Evolutionary conservation across 2,113 vertebrate species (phyloP), one percentile per base, ranked within the genome.

Genomic region (Aphelocoma coerulescens): DNA sequence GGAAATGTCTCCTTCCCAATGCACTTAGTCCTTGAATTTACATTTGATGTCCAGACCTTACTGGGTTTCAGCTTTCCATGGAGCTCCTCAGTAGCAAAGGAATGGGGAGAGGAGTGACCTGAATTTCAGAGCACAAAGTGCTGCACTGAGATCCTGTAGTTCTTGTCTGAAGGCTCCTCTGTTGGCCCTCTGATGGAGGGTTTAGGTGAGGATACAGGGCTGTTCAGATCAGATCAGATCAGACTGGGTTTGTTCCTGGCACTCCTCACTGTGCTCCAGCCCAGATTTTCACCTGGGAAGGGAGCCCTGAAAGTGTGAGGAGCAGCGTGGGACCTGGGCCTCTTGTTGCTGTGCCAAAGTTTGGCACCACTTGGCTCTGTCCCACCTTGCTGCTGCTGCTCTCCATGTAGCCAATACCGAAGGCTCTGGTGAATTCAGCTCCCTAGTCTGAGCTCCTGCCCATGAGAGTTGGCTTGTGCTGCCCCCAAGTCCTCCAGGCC

Each of bases 391-490:
- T 43, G 61, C 63, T 58, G 27, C 77, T 13, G 8, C 17, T 76
- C 65, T 83, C 57, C 3, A 0, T 22, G 20, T 21, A 23, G 59
- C 51, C 39, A 26, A 0, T 39, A 6, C 22, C 9, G 9, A 62
- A 63, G 30, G 44, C 52, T 22, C 17, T 41, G 79, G 30, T 51
- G 39, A 82, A n/a, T 73, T 71, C 32, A 37, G 33, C 52, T 84
- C 37, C 7, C 6, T 6, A n/a, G 24, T 37, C 20, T 48, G 54
- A 85, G 61, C 44, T 93, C n/a, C 76, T 81, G 48, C n/a, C 74
- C 11, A 0, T 11, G 13, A 1, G 1, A 12, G 35, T 48, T 68
- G 84, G 22, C 24, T 61, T 35, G 10, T 27, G 39, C 55, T 85
- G 82, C 16, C 77, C 61, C 62, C 39, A 41, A 28, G 33, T 30